Evolutionary conservation across 2,797 vertebrate species (phyloP).

Genomic region (Neomorphus geoffroyi): DNA sequence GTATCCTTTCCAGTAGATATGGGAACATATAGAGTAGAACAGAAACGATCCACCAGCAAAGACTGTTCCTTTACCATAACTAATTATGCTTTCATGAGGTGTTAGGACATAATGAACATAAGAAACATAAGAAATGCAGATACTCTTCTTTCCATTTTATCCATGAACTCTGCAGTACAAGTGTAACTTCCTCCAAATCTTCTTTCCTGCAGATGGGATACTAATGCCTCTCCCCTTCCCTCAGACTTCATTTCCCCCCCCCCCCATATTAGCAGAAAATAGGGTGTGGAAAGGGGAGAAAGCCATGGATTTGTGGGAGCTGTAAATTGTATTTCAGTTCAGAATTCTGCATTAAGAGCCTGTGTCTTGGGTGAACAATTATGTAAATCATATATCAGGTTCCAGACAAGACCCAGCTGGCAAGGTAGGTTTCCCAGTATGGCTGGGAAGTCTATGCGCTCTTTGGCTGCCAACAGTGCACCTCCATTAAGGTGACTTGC

Average conservation of each 20-base stretch:
- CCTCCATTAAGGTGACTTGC: constrained; percentile 13
- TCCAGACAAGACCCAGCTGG: not conserved
- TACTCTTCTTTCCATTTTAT: not conserved
- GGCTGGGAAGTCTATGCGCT: not conserved
- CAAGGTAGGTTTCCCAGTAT: not conserved
- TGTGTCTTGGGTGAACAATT: not conserved
- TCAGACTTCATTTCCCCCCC: not conserved
- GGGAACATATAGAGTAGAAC: too few relatives aligned
- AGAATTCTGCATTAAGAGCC: not conserved
- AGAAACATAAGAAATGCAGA: not conserved
- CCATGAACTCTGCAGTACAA: not conserved
- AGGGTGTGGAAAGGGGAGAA: not conserved
- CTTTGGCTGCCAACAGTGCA: not conserved
- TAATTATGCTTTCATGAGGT: too few relatives aligned
- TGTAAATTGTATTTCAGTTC: not conserved
- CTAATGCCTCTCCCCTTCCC: not conserved
- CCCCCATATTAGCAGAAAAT: not conserved
- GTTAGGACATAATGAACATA: not conserved
- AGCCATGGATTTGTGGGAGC: not conserved
- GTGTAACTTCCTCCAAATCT: not conserved
- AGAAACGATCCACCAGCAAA: too few relatives aligned
- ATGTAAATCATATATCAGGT: not conserved
- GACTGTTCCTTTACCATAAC: too few relatives aligned
- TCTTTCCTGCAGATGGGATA: not conserved
- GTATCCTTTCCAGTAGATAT: too few relatives aligned